Conservation (phyloP, 2,888 invertebrate species). For the Hermaeophaga mercurialis region DNA sequence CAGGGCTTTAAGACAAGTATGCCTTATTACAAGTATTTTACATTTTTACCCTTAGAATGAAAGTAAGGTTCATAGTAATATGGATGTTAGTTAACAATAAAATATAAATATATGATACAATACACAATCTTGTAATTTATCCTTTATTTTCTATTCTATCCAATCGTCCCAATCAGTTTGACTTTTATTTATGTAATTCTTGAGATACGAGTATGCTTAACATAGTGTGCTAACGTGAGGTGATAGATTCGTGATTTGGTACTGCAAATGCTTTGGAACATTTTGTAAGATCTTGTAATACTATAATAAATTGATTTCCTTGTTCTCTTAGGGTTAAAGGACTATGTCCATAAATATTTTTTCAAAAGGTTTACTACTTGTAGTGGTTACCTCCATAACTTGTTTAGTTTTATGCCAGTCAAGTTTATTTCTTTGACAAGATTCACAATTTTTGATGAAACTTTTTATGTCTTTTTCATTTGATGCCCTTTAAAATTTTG, state of each 20-base stretch:
- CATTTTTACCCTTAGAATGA: too few species aligned
- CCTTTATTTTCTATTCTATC: too few species aligned
- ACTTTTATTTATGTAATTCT: slow-evolving; percentile 39
- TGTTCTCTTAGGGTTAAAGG: slow-evolving; percentile 28
- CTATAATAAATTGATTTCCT: slow-evolving; percentile 42
- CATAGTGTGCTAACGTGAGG: slow-evolving; percentile 36
- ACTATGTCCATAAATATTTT: slow-evolving; percentile 42
- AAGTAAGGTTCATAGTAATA: too few species aligned
- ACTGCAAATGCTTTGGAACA: slow-evolving; percentile 44
- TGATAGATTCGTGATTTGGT: slow-evolving; percentile 40
- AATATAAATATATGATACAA: too few species aligned
- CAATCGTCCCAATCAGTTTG: slow-evolving; percentile 43
- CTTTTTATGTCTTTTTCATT: slow-evolving; percentile 37
- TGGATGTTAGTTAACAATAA: too few species aligned
- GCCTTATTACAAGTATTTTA: too few species aligned
- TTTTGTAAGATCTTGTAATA: slow-evolving; percentile 40
- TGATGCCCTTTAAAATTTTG: slow-evolving; percentile 39
- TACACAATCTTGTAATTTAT: too few species aligned
- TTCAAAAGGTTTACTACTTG: slow-evolving; percentile 34
- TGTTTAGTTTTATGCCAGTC: not conserved
- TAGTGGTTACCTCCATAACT: slow-evolving; percentile 4
- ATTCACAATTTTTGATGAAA: slow-evolving; percentile 36
- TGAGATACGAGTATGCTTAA: slow-evolving; percentile 35
- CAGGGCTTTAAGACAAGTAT: too few species aligned
- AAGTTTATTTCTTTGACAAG: slow-evolving; percentile 33